A percentile compares a stretch with the other conserved stretches of the same genome.
Conservation (phyloP, 2,113 vertebrate species). For the Microtus pennsylvanicus region DNA sequence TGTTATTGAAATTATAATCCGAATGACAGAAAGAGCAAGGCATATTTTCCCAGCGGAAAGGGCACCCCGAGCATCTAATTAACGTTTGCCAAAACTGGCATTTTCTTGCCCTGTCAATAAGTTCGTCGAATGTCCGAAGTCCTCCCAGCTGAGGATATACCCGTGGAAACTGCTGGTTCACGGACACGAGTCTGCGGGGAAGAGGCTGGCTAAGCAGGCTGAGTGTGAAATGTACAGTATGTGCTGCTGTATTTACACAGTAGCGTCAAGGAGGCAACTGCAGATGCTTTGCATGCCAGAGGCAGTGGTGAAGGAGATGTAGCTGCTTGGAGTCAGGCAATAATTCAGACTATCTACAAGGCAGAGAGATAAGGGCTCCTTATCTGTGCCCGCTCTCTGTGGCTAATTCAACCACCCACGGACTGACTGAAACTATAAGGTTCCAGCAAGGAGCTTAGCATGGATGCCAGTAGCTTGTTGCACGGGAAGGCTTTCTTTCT, state of each 20-base stretch:
- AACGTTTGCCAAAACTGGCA: not conserved
- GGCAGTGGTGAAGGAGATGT: not conserved
- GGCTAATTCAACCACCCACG: not conserved
- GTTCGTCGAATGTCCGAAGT: not conserved
- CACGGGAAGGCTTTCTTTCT: not conserved
- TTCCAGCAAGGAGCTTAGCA: not conserved
- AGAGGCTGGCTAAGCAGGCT: not conserved
- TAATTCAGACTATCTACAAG: not conserved
- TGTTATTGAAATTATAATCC: not conserved
- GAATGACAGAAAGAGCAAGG: not conserved
- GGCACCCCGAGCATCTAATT: not conserved
- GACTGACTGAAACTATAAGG: not conserved
- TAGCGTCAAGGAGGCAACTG: not conserved
- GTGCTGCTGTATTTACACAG: not conserved
- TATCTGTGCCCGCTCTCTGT: not conserved
- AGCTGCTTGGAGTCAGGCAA: not conserved
- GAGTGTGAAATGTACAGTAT: not conserved
- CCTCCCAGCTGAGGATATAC: fast-evolving
- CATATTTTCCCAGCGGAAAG: not conserved
- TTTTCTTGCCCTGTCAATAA: not conserved
- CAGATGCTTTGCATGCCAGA: constrained; percentile 69
- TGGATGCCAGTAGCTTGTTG: not conserved
- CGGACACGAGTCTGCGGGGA: not conserved
- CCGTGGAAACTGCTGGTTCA: not conserved
- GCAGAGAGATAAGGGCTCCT: constrained; percentile 15